A percentile compares a stretch with the other conserved stretches of the same genome.
Evolutionary conservation across 2,888 invertebrate species (phyloP).

Genomic region (Xanthorhoe spadicearia): DNA sequence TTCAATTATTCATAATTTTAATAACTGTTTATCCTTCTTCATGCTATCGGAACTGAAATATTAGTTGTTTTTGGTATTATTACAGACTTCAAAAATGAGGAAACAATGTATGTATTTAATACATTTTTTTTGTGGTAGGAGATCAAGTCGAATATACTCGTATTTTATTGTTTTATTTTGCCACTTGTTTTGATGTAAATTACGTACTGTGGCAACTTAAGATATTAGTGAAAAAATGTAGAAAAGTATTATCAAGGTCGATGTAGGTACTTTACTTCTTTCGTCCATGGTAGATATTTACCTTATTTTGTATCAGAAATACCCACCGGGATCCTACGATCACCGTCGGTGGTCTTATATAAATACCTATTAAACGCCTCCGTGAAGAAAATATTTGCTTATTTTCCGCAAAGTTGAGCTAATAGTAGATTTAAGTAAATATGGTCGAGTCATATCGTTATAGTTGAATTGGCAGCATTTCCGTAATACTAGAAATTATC

Average conservation of each 20-base stretch:
- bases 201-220: neutral
- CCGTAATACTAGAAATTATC: neutral
- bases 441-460: neutral
- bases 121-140: no score
- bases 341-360: conserved; percentile 18
- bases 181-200: no score
- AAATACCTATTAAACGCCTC: conserved; percentile 15
- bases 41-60: no score
- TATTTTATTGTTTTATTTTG: no score
- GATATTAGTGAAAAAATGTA: neutral
- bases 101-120: no score
- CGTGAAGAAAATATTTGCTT: conserved; percentile 6
- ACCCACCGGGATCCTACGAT: conserved; percentile 3
- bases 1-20: no score
- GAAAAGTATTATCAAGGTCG: neutral
- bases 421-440: neutral
- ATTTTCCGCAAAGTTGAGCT: conserved; percentile 4
- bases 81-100: no score
- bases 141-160: no score
- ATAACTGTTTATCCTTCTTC: no score
- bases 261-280: no score
- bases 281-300: no score
- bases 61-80: no score
- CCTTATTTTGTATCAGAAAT: conserved; percentile 6
- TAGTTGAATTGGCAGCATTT: neutral